Evolutionary conservation across 2,888 invertebrate species (phyloP), one percentile per base, ranked within the genome.

Genomic region (Glaucopsyche alexis): DNA sequence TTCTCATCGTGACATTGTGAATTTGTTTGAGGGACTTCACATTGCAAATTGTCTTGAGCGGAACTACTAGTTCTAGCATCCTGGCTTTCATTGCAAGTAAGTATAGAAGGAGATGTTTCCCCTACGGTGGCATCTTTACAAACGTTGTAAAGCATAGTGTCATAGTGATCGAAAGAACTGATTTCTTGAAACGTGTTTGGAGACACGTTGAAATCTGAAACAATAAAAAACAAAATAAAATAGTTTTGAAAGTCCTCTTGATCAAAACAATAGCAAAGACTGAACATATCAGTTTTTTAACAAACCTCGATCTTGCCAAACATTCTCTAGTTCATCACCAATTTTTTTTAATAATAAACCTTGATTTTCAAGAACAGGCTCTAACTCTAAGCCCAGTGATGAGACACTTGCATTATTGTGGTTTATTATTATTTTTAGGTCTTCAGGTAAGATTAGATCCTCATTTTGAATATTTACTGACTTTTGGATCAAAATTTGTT

Each of bases 21-120:
- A 64, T 19, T 64, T 64, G 64, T 64, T 64, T 64, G 64, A 6
- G 64, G 29, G 38, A 38, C 19, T 64, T 29, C 64, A 19, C 29
- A 64, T 64, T 64, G 64, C 64, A 29, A 19, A 38, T 64, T 64
- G 16, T 64, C 29, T 64, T 19, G 64, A 64, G 64, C 11, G 64
- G 64, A 64, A 64, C 64, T 64, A n/a, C 38, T 38, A 64, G 64
- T 16, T n/a, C n/a, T 13, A 64, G 64, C 64, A 64, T 64, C 64
- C 64, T 64, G 64, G 16, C 19, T 64, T 60, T 60, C 60, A 60
- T 60, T 60, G 60, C 29, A n/a, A 14, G 60, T 60, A 60, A 60
- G 60, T 60, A 29, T 29, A 60, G n/a, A n/a, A n/a, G 60, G 29
- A 60, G 60, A 19, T 19, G 60, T 29, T 47, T 47, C 47, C 8